phyloP scores from a whole-genome alignment of 2,113 vertebrate genomes.

The Philantomba maxwellii region DNA sequence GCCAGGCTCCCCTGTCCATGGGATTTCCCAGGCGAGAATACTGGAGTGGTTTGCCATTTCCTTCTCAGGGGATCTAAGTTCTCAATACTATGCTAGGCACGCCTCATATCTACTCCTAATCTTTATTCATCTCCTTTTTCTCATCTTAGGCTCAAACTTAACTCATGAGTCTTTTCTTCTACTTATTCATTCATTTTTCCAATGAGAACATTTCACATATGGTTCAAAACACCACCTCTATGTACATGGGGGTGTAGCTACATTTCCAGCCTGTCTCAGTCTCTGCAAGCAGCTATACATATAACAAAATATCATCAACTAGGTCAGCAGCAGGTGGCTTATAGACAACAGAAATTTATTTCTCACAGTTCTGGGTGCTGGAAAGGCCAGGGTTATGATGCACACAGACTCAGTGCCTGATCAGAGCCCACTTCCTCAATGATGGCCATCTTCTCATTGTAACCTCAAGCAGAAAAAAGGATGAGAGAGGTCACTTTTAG shows the following conservation, averaged over 20 bases:
- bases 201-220: neutral
- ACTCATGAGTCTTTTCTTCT: neutral
- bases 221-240: neutral
- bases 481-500: neutral
- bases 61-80: neutral
- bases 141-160: neutral
- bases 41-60: neutral
- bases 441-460: neutral
- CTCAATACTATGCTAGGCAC: neutral
- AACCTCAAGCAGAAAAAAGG: neutral
- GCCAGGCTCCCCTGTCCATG: neutral
- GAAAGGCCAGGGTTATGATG: neutral
- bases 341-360: neutral
- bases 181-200: neutral
- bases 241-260: neutral
- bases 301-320: neutral
- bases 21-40: neutral
- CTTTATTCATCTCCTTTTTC: neutral
- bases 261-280: neutral
- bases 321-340: neutral
- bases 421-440: neutral
- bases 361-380: neutral
- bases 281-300: neutral
- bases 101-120: neutral
- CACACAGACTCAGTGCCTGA: neutral